These are phyloP conservation scores for Heliconius charithonia DNA, from an alignment of 2,888 invertebrate species.

Conservation along the genomic window DNA sequence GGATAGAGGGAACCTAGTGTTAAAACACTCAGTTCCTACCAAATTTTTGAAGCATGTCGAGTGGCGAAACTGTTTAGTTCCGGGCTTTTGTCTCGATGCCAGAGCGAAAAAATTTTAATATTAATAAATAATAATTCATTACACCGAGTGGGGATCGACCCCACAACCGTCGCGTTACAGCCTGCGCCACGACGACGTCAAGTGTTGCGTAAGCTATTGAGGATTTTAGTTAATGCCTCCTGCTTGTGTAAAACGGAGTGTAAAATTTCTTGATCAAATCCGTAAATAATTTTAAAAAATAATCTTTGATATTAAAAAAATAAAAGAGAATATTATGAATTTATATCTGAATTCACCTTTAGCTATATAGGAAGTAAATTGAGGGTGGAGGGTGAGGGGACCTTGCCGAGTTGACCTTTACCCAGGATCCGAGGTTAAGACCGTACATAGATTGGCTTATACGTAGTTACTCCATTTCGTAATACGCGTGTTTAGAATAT, in stretches of 20 bases:
- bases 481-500: neutral
- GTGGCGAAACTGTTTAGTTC: too few species aligned
- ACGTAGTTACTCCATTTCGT: neutral
- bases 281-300: neutral
- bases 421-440: slow-evolving; percentile 25
- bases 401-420: slow-evolving; percentile 21
- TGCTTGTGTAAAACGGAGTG: neutral
- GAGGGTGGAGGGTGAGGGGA: slow-evolving; percentile 18
- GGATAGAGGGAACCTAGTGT: too few species aligned
- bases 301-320: neutral
- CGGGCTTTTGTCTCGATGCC: too few species aligned
- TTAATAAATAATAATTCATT: too few species aligned
- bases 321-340: neutral
- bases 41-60: too few species aligned
- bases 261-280: neutral
- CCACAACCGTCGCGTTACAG: too few species aligned
- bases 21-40: too few species aligned
- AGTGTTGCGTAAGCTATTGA: too few species aligned
- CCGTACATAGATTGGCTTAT: slow-evolving; percentile 8
- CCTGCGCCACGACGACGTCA: too few species aligned
- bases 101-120: too few species aligned
- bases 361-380: slow-evolving; percentile 17
- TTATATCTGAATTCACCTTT: slow-evolving; percentile 9
- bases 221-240: too few species aligned
- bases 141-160: too few species aligned